Base-by-base conservation (phyloP, 2,113 vertebrate species). In the Ellobius talpinus region DNA sequence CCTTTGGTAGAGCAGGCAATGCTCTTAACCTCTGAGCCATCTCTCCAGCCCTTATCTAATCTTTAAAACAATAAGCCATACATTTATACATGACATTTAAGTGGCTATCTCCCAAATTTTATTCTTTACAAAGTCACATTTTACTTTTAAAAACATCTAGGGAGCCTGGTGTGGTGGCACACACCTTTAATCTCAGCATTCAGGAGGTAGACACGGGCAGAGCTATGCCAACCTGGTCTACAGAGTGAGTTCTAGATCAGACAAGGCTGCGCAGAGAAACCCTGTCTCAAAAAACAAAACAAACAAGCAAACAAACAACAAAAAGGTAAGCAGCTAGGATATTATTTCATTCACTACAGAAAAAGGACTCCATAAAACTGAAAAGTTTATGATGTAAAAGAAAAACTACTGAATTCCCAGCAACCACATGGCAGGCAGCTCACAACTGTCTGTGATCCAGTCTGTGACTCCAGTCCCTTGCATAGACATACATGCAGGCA, bases 41-140 rank as follows among this genome's bases (percentile, higher is more conserved):
- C n/a, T n/a, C n/a, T n/a, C n/a, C n/a, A n/a, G n/a, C n/a, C n/a
- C 31, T 61, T 66, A 92, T 81, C 90, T 65, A 96, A 79, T 47
- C 39, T 66, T 94, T 91, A 89, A 94, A 94, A 90, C 72, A 88
- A 93, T 31, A 88, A 76, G 72, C 42, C 26, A 95, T 74, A n/a
- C 79, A 50, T 1, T 65, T 68, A 92, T n/a, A 79, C 72, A 33
- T 89, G 81, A 88, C 55, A 72, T 45, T 45, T 82, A 93, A 90
- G 65, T 36, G 50, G 36, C 61, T 73, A 2, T 82, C 45, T 24
- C 52, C 17, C n/a, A 88, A 92, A 87, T 82, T 90, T 63, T 81
- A 31, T 58, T 77, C 47, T 76, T 87, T 3, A 88, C 24, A 87
- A 97, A 91, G 66, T 94, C 72, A 87, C 58, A 68, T 90, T 90